Evolutionary conservation across 2,888 invertebrate genomes (phyloP).

Genomic region (Dorcus parallelipipedus): DNA sequence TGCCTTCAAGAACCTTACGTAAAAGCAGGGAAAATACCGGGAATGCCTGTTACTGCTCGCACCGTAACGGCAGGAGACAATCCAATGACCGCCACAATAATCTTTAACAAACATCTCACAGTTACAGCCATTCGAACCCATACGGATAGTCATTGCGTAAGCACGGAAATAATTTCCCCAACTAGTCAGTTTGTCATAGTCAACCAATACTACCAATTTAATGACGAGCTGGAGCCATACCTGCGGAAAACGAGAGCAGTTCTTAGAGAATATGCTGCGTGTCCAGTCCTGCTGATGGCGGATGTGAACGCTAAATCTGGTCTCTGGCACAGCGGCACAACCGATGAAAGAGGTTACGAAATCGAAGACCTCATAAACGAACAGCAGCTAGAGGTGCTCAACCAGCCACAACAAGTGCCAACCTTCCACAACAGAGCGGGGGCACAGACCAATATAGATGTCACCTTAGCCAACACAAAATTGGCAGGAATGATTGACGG

Average conservation of each 20-base stretch:
- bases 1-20: no score
- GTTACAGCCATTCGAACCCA: background rate
- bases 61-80: no score
- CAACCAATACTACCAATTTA: constrained; percentile 8
- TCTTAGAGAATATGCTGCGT: background rate
- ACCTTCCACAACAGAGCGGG: constrained; percentile 4
- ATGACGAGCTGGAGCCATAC: background rate
- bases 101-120: background rate
- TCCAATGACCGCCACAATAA: no score
- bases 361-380: constrained; percentile 2
- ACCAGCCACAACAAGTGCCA: background rate
- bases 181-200: background rate
- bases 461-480: background rate
- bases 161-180: background rate
- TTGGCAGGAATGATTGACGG: background rate
- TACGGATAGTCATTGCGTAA: background rate
- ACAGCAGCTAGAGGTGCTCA: background rate
- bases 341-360: background rate
- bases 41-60: no score
- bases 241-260: background rate
- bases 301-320: constrained; percentile 6
- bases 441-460: background rate
- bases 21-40: no score
- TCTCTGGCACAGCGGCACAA: background rate
- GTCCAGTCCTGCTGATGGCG: background rate